A percentile compares a stretch with the other conserved stretches of the same genome.
Conservation (phyloP, 37 sponge, comb jelly and placozoan genomes). For the Theonella swinhoei region DNA sequence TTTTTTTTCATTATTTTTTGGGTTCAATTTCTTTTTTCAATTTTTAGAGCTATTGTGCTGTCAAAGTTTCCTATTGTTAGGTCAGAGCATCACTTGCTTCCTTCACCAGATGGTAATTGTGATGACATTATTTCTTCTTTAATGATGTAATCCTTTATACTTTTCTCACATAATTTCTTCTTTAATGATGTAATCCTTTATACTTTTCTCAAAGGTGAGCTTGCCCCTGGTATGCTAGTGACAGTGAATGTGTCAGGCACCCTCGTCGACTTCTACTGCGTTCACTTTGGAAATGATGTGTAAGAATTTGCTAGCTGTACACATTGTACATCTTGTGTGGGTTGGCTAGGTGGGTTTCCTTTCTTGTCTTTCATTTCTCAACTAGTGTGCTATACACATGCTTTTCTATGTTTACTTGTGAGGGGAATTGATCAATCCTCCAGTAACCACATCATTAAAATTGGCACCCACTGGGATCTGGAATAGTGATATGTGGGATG, state of each 20-base stretch:
- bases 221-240: conserved; percentile 58
- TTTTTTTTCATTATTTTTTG: too few species aligned
- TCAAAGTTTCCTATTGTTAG: conserved; percentile 70
- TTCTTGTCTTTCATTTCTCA: too few species aligned
- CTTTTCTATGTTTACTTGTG: neutral
- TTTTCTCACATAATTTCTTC: neutral
- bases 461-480: too few species aligned
- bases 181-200: neutral
- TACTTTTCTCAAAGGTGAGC: conserved; percentile 33
- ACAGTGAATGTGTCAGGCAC: conserved; percentile 59
- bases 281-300: conserved; percentile 71
- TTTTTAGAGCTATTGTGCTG: conserved; percentile 39
- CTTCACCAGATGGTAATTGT: conserved; percentile 58
- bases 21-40: neutral
- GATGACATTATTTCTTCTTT: neutral
- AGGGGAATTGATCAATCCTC: neutral
- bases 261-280: conserved; percentile 48
- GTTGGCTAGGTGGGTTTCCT: too few species aligned
- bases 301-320: conserved; percentile 22
- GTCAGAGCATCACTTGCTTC: conserved; percentile 51
- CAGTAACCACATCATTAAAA: neutral
- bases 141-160: neutral
- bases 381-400: too few species aligned
- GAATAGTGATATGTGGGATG: too few species aligned
- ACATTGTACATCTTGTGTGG: too few species aligned